Percentiles rank a stretch among this genome's conserved stretches.
Evolutionary conservation across 2,888 invertebrate species (phyloP).

Genomic region (Agrenia bidenticulata): DNA sequence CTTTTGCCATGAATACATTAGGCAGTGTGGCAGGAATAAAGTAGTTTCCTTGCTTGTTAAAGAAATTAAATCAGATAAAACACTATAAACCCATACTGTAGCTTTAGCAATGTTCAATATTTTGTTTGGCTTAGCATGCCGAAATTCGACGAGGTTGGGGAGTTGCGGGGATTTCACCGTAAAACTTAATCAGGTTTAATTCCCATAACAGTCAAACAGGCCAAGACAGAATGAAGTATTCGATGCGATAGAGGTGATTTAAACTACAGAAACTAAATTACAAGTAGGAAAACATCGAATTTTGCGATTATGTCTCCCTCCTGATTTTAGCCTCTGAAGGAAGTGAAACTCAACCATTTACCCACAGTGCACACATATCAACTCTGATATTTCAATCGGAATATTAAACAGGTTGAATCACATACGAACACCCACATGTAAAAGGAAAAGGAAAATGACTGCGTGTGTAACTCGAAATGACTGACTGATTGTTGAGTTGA

Average conservation of each 20-base stretch:
- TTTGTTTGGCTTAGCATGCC: background rate
- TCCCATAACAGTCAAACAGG: background rate
- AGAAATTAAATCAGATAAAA: too few relatives aligned
- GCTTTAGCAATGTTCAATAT: too few relatives aligned
- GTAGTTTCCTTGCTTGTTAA: too few relatives aligned
- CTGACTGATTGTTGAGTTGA: too few relatives aligned
- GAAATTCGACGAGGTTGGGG: background rate
- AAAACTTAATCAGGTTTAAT: slow-evolving; percentile 14
- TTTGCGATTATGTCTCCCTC: background rate
- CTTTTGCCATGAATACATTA: too few relatives aligned
- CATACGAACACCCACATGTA: background rate
- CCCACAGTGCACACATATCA: too few relatives aligned
- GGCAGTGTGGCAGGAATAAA: too few relatives aligned
- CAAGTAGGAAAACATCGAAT: background rate
- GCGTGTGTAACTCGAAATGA: slow-evolving; percentile 4
- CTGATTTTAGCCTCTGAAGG: too few relatives aligned
- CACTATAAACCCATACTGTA: too few relatives aligned
- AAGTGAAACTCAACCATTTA: too few relatives aligned
- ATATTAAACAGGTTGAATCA: background rate
- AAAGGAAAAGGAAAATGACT: slow-evolving; percentile 19
- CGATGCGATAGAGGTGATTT: background rate
- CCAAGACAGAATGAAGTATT: slow-evolving; percentile 1
- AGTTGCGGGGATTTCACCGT: background rate
- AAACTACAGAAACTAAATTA: background rate
- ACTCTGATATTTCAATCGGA: background rate